Conservation (phyloP, 2,888 invertebrate genomes). For the Itoplectis maculator region DNA sequence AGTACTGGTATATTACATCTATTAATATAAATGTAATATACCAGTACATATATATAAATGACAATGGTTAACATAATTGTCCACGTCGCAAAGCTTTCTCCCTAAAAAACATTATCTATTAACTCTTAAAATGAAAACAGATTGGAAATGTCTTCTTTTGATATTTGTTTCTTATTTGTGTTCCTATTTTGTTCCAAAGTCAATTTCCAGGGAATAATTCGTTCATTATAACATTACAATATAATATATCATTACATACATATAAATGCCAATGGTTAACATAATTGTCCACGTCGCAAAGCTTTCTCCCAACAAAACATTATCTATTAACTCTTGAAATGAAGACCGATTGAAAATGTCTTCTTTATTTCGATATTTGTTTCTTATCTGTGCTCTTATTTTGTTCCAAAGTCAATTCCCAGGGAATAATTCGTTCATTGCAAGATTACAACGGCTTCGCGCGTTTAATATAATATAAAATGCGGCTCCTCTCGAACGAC, state of each 20-base stretch:
- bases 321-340: neutral
- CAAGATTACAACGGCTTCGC: neutral
- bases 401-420: neutral
- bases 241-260: constrained; percentile 46
- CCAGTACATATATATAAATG: neutral
- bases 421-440: neutral
- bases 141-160: too few relatives aligned
- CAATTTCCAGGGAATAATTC: too few relatives aligned
- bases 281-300: neutral
- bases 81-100: neutral
- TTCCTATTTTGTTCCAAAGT: too few relatives aligned
- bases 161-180: too few relatives aligned
- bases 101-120: neutral
- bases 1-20: too few relatives aligned
- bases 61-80: neutral
- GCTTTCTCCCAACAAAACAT: neutral
- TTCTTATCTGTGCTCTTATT: too few relatives aligned
- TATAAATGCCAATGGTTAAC: neutral
- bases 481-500: neutral
- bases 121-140: neutral
- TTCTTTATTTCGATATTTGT: too few relatives aligned
- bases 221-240: too few relatives aligned
- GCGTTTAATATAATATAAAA: neutral
- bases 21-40: too few relatives aligned
- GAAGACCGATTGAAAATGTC: too few relatives aligned